Evolutionary conservation across 2,888 invertebrate species (phyloP).

Genomic region (Aproaerema taeniolella): DNA sequence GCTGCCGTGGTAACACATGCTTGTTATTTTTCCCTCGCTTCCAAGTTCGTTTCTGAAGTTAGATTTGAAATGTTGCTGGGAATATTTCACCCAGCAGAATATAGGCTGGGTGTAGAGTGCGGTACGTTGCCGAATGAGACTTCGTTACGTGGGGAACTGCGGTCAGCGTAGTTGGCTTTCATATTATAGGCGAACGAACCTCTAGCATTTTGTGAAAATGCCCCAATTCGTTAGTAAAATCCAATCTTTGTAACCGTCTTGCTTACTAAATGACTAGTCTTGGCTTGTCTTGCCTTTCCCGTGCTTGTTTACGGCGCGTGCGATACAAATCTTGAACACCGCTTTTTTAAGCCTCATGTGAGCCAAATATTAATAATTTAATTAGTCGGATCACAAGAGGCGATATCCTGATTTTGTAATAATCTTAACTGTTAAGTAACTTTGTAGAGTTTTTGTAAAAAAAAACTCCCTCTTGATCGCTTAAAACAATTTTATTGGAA

Average conservation of each 20-base stretch:
- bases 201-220: conserved; percentile 1
- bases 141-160: conserved; percentile 31
- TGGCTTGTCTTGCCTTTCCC: too few relatives aligned
- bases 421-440: too few relatives aligned
- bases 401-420: too few relatives aligned
- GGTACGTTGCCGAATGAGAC: conserved; percentile 17
- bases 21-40: conserved; percentile 12
- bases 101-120: conserved; percentile 8
- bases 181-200: conserved; percentile 13
- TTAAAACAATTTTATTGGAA: too few relatives aligned
- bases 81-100: conserved; percentile 25
- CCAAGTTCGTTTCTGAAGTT: conserved; percentile 23
- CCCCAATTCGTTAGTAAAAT: conserved; percentile 4
- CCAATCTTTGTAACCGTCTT: neutral
- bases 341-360: too few relatives aligned
- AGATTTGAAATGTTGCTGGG: conserved; percentile 30
- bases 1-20: neutral
- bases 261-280: too few relatives aligned
- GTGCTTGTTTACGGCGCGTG: too few relatives aligned
- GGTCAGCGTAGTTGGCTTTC: conserved; percentile 22
- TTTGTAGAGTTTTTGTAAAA: too few relatives aligned
- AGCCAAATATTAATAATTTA: too few relatives aligned
- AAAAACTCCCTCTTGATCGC: too few relatives aligned
- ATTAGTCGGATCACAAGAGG: too few relatives aligned
- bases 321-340: too few relatives aligned